Base-by-base conservation (phyloP, 2,888 invertebrate genomes). In the Junonia oenone region DNA sequence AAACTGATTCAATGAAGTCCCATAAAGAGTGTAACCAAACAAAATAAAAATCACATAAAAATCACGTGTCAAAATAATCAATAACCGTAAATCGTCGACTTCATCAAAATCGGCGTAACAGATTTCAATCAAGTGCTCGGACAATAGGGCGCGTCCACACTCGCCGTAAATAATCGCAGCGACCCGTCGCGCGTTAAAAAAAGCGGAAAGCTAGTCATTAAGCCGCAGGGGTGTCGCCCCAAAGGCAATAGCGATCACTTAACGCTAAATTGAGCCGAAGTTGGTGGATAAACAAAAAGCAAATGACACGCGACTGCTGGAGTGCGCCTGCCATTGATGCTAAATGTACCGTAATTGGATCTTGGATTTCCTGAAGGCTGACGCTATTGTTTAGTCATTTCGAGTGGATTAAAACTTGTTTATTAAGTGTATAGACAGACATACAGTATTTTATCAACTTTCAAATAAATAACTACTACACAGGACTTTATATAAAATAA, bases 281-380 rank as follows among this genome's bases (percentile, higher is more conserved):
- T 75, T 77, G 75, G 68, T 75, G 76, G 71, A 81, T 83, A 87
- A 86, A 86, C 87, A 88, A 84, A 80, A 75, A 70, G 71, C 67
- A 65, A 70, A 63, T 63, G 84, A 65, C 87, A 85, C 86, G 86
- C 73, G 87, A 68, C 79, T 59, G 56, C 57, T 63, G 56, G 57
- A 64, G 71, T 72, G 74, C 71, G 71, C 77, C 75, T 2, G 40
- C 40, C 63, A 80, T 85, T 83, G 69, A 72, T 72, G 76, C 67
- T 76, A 80, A 89, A 88, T 87, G 87, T 83, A 82, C 81, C 80
- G 84, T 83, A 79, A 82, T 85, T 79, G 78, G 75, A 81, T 83
- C 80, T 83, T 81, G 78, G 79, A 85, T 83, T 81, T 81, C 77
- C 66, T 64, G 56, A 51, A 60, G 52, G 46, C 52, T 55, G 58